phyloP scores from a whole-genome alignment of 23 tunicate species.

The Styela clava region DNA sequence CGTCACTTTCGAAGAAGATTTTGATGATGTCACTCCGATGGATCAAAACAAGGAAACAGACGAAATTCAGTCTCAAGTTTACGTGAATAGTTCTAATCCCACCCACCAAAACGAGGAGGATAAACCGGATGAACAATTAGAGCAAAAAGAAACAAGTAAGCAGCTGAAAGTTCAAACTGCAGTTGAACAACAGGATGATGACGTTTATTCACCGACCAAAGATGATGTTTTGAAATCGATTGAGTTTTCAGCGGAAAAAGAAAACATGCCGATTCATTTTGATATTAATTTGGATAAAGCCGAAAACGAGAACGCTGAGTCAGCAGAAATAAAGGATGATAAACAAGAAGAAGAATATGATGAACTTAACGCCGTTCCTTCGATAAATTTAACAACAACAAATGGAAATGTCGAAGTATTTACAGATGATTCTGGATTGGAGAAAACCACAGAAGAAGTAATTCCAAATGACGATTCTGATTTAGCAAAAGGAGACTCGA shows the following conservation, averaged over 20 bases:
- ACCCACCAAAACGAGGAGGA: background rate
- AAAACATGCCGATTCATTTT: background rate
- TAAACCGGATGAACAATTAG: background rate
- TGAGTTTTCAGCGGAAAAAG: constrained; percentile 1
- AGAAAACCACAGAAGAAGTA: background rate
- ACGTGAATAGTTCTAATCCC: background rate
- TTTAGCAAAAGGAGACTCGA: background rate
- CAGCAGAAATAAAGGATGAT: background rate
- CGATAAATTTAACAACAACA: background rate
- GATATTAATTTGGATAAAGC: background rate
- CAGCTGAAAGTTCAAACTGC: background rate
- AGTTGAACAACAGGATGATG: background rate
- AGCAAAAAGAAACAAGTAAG: background rate
- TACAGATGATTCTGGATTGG: background rate
- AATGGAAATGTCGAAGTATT: background rate
- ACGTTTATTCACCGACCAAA: constrained; percentile 7
- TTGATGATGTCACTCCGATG: background rate
- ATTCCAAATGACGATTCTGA: background rate
- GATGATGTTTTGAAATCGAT: constrained; percentile 9
- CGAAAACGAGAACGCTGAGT: background rate
- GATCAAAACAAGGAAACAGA: background rate
- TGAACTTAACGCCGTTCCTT: background rate
- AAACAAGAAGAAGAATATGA: background rate
- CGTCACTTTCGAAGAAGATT: constrained; percentile 9
- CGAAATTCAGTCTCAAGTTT: constrained; percentile 11